A percentile compares a stretch with the other conserved stretches of the same genome.
phyloP scores from a whole-genome alignment of 2,797 vertebrate species.

The Cryptoblepharus egeriae region DNA sequence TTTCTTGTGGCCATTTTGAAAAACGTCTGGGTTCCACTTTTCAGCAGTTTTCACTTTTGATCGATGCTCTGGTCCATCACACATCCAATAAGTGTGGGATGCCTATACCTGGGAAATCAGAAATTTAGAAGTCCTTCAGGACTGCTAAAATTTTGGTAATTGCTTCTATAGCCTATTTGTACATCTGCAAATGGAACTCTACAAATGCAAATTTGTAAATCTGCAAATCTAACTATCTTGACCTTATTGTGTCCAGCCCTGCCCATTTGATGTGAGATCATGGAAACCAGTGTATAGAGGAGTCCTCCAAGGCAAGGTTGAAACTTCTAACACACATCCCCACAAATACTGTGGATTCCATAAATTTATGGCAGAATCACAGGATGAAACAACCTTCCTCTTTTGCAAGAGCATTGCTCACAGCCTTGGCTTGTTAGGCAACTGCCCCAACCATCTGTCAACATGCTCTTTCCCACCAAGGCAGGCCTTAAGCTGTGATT shows the following conservation, averaged over 20 bases:
- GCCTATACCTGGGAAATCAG: too few species aligned
- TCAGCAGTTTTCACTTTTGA: too few species aligned
- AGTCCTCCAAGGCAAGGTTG: not conserved
- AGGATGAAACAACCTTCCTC: not conserved
- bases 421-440: not conserved
- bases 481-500: not conserved
- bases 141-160: too few species aligned
- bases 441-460: not conserved
- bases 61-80: too few species aligned
- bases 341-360: too few species aligned
- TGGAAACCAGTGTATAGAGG: not conserved
- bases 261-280: too few species aligned
- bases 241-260: not conserved
- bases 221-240: not conserved
- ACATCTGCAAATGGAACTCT: slow-evolving; percentile 42
- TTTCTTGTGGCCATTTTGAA: too few species aligned
- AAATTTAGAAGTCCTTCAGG: too few species aligned
- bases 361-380: too few species aligned
- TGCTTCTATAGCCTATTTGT: not conserved
- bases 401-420: not conserved
- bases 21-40: too few species aligned
- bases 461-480: not conserved
- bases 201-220: too few species aligned
- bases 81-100: too few species aligned
- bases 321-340: not conserved